Percentiles rank a stretch among this genome's conserved stretches.
These are phyloP conservation scores for Amblyjoppa proteus DNA, from an alignment of 2,888 invertebrate species.

Conservation along the genomic window DNA sequence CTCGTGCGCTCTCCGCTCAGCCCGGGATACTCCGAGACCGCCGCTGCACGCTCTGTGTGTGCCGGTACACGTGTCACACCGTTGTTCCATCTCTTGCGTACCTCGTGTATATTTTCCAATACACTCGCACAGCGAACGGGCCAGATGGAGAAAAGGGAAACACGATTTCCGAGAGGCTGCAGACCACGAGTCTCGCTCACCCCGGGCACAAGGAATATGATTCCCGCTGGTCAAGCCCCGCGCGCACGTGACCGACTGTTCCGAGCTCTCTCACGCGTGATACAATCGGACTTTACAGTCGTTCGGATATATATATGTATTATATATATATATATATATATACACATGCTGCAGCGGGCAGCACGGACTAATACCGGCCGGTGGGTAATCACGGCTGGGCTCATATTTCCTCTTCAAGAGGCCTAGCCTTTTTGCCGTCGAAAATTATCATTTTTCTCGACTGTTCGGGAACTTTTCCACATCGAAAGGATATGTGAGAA, in stretches of 20 bases:
- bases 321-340: too few species aligned
- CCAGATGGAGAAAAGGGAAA: neutral
- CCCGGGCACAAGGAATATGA: neutral
- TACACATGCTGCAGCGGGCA: too few species aligned
- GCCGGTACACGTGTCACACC: constrained; percentile 40
- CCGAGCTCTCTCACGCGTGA: neutral
- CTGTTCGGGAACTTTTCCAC: too few species aligned
- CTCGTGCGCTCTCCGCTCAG: neutral
- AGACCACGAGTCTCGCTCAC: neutral
- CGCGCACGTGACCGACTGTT: neutral
- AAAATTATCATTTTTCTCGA: too few species aligned
- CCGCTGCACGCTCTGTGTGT: constrained; percentile 21
- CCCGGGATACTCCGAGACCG: neutral
- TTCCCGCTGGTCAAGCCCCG: neutral
- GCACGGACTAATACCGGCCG: too few species aligned
- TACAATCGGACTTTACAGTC: neutral
- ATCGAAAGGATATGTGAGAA: too few species aligned
- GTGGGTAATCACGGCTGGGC: too few species aligned
- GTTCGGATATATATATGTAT: neutral
- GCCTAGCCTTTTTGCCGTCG: too few species aligned
- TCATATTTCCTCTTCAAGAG: too few species aligned
- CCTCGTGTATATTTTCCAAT: constrained; percentile 17
- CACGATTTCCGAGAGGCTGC: constrained; percentile 15
- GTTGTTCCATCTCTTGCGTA: constrained; percentile 11
- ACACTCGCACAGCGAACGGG: neutral